These are phyloP conservation scores for Mizuhopecten yessoensis DNA, from an alignment of 1,140 invertebrate genomes.

Conservation along the genomic window DNA sequence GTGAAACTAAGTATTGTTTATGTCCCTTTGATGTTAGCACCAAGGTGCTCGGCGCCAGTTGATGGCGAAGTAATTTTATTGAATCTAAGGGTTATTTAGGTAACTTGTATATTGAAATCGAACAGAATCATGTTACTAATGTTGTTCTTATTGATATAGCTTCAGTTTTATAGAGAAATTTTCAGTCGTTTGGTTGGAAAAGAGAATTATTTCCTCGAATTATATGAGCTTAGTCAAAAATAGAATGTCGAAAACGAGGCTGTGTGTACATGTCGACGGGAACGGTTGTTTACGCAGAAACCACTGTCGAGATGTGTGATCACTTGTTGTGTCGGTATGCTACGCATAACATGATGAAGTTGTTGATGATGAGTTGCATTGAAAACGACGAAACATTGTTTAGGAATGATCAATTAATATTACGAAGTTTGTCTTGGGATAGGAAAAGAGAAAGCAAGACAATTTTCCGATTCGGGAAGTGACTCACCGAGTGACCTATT, in stretches of 20 bases:
- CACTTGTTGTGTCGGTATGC: not conserved
- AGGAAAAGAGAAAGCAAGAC: not conserved
- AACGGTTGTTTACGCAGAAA: constrained; percentile 17
- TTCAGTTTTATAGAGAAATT: not conserved
- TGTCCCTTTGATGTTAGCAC: not conserved
- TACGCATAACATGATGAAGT: not conserved
- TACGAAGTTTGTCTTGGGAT: not conserved
- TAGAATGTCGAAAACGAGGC: constrained; percentile 32
- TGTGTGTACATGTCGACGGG: constrained; percentile 36
- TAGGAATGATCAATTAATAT: not conserved
- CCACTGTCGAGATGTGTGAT: constrained; percentile 21
- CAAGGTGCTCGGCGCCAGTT: constrained; percentile 21
- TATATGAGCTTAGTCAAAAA: constrained; percentile 27
- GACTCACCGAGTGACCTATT: constrained; percentile 10
- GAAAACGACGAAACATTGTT: not conserved
- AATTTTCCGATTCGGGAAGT: constrained; percentile 16
- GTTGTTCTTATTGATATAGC: not conserved
- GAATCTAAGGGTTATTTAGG: not conserved
- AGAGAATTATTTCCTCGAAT: not conserved
- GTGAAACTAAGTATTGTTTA: not conserved
- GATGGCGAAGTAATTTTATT: not conserved
- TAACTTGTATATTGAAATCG: not conserved
- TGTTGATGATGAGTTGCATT: not conserved
- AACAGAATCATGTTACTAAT: not conserved
- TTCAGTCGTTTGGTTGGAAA: not conserved